phyloP scores from a whole-genome alignment of 2,113 vertebrate genomes.

The Terrapene triunguis region DNA sequence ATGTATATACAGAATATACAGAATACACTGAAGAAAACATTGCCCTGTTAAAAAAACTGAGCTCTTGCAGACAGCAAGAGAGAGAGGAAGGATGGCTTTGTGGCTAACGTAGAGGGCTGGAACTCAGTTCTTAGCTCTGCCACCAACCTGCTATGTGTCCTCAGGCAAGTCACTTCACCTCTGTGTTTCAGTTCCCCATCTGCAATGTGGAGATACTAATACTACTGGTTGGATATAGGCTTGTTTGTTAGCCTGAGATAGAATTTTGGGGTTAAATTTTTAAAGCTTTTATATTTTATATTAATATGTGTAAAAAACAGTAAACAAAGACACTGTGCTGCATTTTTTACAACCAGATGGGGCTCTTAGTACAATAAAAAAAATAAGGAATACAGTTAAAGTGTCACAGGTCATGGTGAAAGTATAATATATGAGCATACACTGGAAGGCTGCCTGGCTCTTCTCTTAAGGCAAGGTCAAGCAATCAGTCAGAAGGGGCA shows the following conservation, averaged over 20 bases:
- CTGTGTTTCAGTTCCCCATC: not conserved
- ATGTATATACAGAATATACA: not conserved
- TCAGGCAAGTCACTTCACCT: not conserved
- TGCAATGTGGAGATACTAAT: not conserved
- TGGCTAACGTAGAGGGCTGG: not conserved
- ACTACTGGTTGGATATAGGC: not conserved
- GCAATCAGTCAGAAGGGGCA: too few species aligned
- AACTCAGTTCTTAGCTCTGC: not conserved
- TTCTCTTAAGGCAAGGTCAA: too few species aligned
- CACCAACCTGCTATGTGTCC: not conserved
- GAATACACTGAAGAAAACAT: constrained; percentile 21
- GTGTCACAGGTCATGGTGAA: too few species aligned
- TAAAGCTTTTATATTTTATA: too few species aligned
- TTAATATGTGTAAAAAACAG: too few species aligned
- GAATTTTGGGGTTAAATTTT: too few species aligned
- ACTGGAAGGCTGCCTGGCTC: not conserved
- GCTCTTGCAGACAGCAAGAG: not conserved
- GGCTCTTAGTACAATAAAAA: too few species aligned
- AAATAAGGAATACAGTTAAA: too few species aligned
- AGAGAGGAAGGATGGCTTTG: not conserved
- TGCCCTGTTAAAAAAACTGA: constrained; percentile 13
- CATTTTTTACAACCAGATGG: too few species aligned
- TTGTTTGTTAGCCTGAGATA: too few species aligned
- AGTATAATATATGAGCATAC: not conserved
- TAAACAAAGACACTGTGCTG: too few species aligned